Percentiles rank a stretch among this genome's conserved stretches.
Evolutionary conservation across 2,113 vertebrate species (phyloP).

Genomic region (Raphicerus campestris): DNA sequence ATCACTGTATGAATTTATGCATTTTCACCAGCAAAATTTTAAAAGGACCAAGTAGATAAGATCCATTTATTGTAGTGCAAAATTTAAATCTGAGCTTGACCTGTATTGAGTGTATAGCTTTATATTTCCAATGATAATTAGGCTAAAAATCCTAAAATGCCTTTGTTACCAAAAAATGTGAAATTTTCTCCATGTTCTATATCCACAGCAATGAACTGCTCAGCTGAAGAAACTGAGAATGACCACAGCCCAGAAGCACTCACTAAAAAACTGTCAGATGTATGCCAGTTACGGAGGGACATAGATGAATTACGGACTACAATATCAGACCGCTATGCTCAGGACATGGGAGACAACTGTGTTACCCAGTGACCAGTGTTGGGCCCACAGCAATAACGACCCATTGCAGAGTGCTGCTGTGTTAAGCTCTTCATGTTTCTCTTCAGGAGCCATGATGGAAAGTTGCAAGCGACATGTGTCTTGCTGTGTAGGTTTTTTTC

Average conservation of each 20-base stretch:
- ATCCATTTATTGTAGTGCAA: not conserved
- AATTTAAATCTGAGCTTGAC: not conserved
- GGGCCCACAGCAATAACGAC: conserved; percentile 56
- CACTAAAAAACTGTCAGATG: conserved; percentile 86
- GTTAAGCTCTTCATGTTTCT: conserved; percentile 67
- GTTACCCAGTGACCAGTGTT: conserved; percentile 85
- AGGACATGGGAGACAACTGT: conserved; percentile 92
- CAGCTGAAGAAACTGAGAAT: conserved; percentile 87
- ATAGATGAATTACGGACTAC: conserved; percentile 92
- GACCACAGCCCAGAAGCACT: conserved; percentile 84
- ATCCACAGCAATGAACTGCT: conserved; percentile 84
- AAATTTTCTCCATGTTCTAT: conserved; percentile 58
- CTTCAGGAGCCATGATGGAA: conserved; percentile 74
- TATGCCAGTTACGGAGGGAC: conserved; percentile 89
- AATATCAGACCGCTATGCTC: conserved; percentile 90
- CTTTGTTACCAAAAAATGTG: conserved; percentile 1
- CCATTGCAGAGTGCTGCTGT: conserved; percentile 74
- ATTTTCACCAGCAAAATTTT: conserved; percentile 15
- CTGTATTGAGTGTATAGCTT: not conserved
- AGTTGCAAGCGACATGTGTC: conserved; percentile 3
- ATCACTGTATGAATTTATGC: not conserved
- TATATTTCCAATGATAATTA: not conserved
- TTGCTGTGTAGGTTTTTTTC: not conserved
- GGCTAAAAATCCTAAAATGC: conserved; percentile 11
- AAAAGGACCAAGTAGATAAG: not conserved